Evolutionary conservation across 2,797 vertebrate species (phyloP), one percentile per base, ranked within the genome.

Genomic region (Lophius americanus): DNA sequence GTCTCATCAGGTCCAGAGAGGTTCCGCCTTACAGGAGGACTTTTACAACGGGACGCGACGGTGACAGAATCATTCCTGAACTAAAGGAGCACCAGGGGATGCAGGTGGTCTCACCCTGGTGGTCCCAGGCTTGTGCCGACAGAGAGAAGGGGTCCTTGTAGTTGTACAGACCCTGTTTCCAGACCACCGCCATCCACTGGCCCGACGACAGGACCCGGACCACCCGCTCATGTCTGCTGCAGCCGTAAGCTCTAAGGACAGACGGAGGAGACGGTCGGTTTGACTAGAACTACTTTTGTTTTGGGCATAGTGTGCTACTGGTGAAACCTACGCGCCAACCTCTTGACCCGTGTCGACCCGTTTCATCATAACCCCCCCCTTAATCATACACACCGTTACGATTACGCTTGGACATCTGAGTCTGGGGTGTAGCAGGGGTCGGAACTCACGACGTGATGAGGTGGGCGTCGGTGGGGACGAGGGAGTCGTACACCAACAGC

Each of bases 361-460:
- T 23, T 23, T 23, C 23, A 23, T 23, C 23, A 23, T 23, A 23
- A 23, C 23, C 23, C 23, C 23, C 23, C 23, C 23, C 23, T 23
- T 23, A 23, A 23, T 23, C 23, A 23, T 23, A 23, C 23, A 23
- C 23, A 23, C 23, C 23, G 2, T 23, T 23, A 23, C 2, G 23
- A 23, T 23, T 23, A 23, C 23, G 23, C 23, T 23, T 23, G 23
- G 23, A 23, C 23, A 23, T 23, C 23, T 23, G 23, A 23, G 23
- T n/a, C n/a, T n/a, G n/a, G n/a, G n/a, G n/a, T 23, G 23, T 23
- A 23, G 23, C 23, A 23, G 23, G 23, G 41, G 7, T 10, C 7
- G 7, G 14, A 33, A 94, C 97, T 94, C 94, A 98, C 97, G 94
- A 96, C 73, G 96, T 96, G 87, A 98, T 95, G 76, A 98, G 95